Conservation (phyloP, 92 coral and sea anemone species). For the Meandrina meandrites region DNA sequence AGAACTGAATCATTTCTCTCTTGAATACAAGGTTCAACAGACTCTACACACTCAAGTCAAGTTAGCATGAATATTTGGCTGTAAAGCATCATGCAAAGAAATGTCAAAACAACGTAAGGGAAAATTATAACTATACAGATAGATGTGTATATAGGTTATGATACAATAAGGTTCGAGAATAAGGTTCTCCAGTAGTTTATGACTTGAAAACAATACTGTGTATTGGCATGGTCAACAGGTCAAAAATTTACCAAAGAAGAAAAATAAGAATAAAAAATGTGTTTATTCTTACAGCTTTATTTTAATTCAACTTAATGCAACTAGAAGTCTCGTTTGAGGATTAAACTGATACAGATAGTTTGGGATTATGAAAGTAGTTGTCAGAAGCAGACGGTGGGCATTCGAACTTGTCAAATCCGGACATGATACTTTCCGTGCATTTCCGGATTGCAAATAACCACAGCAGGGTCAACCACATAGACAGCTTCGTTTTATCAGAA, state of each 20-base stretch:
- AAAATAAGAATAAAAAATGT: neutral
- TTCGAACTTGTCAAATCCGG: conserved; percentile 2
- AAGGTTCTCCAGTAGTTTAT: neutral
- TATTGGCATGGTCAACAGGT: neutral
- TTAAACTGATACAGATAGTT: conserved; percentile 21
- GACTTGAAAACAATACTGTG: neutral
- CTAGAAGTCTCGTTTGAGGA: conserved; percentile 26
- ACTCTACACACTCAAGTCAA: neutral
- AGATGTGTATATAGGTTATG: neutral
- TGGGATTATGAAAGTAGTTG: conserved; percentile 1
- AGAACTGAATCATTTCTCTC: neutral
- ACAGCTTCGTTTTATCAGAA: neutral
- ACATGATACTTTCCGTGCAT: neutral
- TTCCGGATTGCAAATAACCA: conserved; percentile 16
- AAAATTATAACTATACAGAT: neutral
- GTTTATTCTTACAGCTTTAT: conserved; percentile 25
- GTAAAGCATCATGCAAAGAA: neutral
- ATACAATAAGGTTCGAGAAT: neutral
- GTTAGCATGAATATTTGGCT: neutral
- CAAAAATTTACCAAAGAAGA: neutral
- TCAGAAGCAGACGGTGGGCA: neutral
- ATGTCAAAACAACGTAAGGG: neutral
- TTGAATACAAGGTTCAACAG: conserved; percentile 1
- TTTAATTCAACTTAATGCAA: conserved; percentile 3
- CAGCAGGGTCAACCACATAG: neutral